Percentiles rank a stretch among this genome's conserved stretches.
Conservation (phyloP, 2,797 vertebrate genomes). For the Sebastes aleutianus region DNA sequence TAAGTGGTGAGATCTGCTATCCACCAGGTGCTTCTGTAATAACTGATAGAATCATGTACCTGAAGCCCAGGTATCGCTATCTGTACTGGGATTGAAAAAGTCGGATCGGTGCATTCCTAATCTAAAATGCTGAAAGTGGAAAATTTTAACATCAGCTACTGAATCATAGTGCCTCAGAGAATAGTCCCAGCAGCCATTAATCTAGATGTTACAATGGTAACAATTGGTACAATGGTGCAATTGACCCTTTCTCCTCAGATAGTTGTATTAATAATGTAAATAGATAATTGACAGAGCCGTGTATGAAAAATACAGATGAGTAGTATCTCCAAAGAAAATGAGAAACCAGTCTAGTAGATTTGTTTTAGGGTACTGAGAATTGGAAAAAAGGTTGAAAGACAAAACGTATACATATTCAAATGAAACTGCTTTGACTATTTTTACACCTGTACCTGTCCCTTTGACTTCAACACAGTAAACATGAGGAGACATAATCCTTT, state of each 20-base stretch:
- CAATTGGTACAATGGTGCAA: neutral
- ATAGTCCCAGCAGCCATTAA: neutral
- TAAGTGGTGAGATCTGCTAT: neutral
- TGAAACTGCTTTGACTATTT: neutral
- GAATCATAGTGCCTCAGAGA: neutral
- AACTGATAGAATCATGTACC: neutral
- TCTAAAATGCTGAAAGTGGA: neutral
- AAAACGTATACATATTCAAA: neutral
- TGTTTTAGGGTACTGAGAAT: neutral
- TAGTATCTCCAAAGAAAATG: neutral
- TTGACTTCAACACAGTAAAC: neutral
- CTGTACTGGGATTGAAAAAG: no score
- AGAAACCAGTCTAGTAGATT: neutral
- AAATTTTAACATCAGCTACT: neutral
- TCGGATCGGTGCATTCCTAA: no score
- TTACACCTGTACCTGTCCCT: neutral
- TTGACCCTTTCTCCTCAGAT: neutral
- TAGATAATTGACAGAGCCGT: neutral
- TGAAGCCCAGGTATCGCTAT: no score
- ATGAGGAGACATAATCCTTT: neutral
- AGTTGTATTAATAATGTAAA: neutral
- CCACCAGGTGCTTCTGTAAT: neutral
- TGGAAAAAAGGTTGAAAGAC: neutral
- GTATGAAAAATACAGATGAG: neutral
- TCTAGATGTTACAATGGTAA: neutral